These are phyloP conservation scores for Collichthys lucidus DNA, from an alignment of 2,113 vertebrate species.

Conservation along the genomic window DNA sequence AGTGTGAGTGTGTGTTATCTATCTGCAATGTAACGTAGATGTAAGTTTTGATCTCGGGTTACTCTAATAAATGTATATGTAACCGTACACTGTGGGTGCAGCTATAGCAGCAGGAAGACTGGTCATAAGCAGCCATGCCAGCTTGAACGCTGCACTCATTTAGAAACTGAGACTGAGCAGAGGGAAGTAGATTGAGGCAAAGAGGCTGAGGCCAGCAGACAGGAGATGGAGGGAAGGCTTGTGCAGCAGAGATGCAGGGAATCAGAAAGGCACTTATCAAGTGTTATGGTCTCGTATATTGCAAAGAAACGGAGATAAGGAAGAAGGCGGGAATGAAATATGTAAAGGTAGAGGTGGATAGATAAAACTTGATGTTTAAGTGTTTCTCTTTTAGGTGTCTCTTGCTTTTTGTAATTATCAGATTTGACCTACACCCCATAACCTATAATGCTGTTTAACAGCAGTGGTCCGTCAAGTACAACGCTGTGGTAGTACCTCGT, in stretches of 20 bases:
- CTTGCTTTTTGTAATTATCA: background rate
- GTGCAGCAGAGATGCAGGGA: conserved; percentile 21
- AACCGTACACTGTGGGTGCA: background rate
- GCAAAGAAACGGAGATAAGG: background rate
- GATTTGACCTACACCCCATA: background rate
- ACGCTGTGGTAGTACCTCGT: background rate
- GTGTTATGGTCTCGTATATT: conserved; percentile 36
- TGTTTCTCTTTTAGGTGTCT: background rate
- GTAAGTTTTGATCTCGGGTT: background rate
- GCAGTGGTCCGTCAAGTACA: background rate
- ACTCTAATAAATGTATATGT: background rate
- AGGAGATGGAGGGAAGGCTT: background rate
- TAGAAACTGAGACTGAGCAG: conserved; percentile 19
- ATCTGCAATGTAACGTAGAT: background rate
- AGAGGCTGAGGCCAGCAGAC: conserved; percentile 7
- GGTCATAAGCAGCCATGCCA: background rate
- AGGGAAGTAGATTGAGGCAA: conserved; percentile 16
- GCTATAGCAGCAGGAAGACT: background rate
- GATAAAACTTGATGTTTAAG: background rate
- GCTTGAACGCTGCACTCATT: background rate
- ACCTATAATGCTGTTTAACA: background rate
- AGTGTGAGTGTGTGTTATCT: background rate
- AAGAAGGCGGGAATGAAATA: background rate
- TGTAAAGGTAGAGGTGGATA: background rate
- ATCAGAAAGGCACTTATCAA: conserved; percentile 40